These are phyloP conservation scores for Ips typographus DNA, from an alignment of 1,140 invertebrate species.

Conservation along the genomic window DNA sequence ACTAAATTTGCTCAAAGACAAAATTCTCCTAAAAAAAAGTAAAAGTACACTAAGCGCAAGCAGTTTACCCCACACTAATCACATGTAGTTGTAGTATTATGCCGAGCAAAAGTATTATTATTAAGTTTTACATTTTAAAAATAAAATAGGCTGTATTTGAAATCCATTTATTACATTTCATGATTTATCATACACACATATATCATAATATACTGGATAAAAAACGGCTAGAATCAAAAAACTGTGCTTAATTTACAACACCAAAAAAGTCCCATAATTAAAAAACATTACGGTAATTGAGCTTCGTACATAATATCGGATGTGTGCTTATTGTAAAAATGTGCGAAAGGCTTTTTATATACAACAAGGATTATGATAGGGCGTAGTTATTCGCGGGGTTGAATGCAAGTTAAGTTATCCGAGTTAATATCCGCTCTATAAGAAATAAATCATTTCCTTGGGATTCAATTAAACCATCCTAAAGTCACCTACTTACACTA, in stretches of 20 bases:
- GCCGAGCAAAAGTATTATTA: too few species aligned
- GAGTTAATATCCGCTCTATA: too few species aligned
- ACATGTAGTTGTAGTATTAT: conserved; percentile 25
- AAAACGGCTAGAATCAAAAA: conserved; percentile 29
- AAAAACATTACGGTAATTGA: conserved; percentile 33
- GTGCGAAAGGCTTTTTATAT: not conserved
- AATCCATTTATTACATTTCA: conserved; percentile 30
- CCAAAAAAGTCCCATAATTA: conserved; percentile 17
- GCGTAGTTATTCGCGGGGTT: too few species aligned
- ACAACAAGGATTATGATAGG: too few species aligned
- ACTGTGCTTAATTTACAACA: conserved; percentile 28
- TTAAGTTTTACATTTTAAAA: too few species aligned
- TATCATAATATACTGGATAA: conserved; percentile 8
- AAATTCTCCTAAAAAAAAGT: conserved; percentile 40
- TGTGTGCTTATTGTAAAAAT: conserved; percentile 17
- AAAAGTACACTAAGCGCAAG: conserved; percentile 40
- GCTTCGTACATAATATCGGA: conserved; percentile 20
- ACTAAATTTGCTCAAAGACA: conserved; percentile 40
- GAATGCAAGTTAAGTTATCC: too few species aligned
- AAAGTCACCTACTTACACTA: too few species aligned
- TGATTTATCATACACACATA: conserved; percentile 30
- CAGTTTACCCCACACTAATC: conserved; percentile 36
- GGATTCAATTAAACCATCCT: too few species aligned
- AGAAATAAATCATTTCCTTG: too few species aligned
- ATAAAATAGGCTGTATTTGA: not conserved